A percentile compares a stretch with the other conserved stretches of the same genome.
Evolutionary conservation across 64 coral and sea anemone species (phyloP).

Genomic region (Montipora capricornis): DNA sequence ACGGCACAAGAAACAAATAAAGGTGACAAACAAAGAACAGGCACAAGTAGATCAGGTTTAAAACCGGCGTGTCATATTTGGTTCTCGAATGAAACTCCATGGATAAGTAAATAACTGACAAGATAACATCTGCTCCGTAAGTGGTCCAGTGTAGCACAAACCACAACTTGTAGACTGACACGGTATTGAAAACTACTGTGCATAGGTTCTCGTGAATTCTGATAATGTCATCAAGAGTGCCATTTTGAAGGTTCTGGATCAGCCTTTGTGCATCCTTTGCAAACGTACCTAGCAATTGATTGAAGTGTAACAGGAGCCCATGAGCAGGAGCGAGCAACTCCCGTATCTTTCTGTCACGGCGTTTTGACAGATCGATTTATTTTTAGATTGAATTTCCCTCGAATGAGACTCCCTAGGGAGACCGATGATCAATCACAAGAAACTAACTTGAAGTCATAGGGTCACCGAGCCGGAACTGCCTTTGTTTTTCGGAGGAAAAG

Average conservation of each 20-base stretch:
- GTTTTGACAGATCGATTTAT: too few relatives aligned
- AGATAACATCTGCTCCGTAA: slow-evolving; percentile 4
- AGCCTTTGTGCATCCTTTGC: background rate
- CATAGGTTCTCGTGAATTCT: slow-evolving; percentile 13
- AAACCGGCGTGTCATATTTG: background rate
- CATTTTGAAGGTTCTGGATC: background rate
- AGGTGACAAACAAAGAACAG: background rate
- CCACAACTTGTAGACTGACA: slow-evolving; percentile 36
- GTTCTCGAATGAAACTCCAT: background rate
- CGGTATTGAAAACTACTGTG: slow-evolving; percentile 25
- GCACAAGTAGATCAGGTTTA: background rate
- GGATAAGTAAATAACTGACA: slow-evolving; percentile 21
- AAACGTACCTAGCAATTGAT: background rate
- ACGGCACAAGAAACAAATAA: slow-evolving; percentile 29
- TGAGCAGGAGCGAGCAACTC: too few relatives aligned
- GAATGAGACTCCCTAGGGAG: too few relatives aligned
- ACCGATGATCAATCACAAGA: too few relatives aligned
- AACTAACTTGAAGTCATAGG: too few relatives aligned
- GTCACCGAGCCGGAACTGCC: too few relatives aligned
- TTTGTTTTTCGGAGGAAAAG: too few relatives aligned
- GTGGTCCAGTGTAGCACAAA: slow-evolving; percentile 22
- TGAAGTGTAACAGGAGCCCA: too few relatives aligned
- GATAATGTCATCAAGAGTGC: slow-evolving; percentile 22
- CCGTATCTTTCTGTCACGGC: too few relatives aligned
- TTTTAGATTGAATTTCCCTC: too few relatives aligned